Conservation (phyloP, 2,888 invertebrate species). For the Troides oblongomaculatus region DNA sequence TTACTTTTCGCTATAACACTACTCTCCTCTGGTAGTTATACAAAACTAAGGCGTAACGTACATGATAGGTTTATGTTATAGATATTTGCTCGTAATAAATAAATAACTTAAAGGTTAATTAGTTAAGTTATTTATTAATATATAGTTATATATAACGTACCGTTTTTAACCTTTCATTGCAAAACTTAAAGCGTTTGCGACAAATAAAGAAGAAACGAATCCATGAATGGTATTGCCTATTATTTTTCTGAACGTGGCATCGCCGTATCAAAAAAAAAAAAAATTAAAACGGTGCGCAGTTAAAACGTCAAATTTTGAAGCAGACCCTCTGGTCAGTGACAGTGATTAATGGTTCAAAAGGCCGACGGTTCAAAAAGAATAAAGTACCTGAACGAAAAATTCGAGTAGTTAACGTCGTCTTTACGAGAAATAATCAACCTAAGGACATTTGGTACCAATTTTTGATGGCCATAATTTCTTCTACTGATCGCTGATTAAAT, state of each 20-base stretch:
- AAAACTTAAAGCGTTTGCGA: background rate
- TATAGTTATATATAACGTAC: no score
- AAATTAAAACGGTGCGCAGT: background rate
- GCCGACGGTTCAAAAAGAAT: constrained; percentile 36
- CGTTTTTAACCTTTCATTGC: background rate
- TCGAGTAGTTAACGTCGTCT: constrained; percentile 11
- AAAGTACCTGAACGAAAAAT: constrained; percentile 12
- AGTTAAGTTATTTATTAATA: no score
- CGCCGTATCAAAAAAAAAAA: constrained; percentile 8
- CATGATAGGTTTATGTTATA: no score
- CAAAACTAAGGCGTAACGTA: no score
- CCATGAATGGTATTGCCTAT: constrained; percentile 7
- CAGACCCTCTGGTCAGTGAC: constrained; percentile 56
- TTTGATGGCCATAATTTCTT: background rate
- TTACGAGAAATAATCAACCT: background rate
- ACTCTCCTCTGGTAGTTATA: no score
- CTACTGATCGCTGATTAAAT: background rate
- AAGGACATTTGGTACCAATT: background rate
- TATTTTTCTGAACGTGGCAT: constrained; percentile 8
- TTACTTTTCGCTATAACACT: no score
- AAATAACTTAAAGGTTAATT: no score
- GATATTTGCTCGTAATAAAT: no score
- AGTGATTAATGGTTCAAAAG: constrained; percentile 54
- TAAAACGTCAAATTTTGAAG: constrained; percentile 63
- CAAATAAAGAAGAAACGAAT: background rate